Evolutionary conservation across 2,797 vertebrate species (phyloP).

Genomic region (Caiman crocodilus): DNA sequence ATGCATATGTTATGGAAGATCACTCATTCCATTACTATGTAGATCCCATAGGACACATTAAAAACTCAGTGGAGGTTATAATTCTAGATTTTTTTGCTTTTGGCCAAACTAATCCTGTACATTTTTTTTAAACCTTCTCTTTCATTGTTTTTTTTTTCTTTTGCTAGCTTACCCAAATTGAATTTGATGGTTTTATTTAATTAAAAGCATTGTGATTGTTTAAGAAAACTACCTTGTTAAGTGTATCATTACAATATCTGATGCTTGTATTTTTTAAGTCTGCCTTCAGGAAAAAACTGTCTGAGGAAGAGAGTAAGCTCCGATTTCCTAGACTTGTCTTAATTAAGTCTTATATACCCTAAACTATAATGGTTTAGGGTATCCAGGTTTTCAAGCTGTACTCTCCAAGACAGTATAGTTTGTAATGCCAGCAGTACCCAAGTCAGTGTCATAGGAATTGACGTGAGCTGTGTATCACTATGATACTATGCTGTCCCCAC

Average conservation of each 20-base stretch:
- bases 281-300: not conserved
- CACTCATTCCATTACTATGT: not conserved
- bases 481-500: conserved; percentile 51
- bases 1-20: not conserved
- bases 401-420: not conserved
- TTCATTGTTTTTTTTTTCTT: not conserved
- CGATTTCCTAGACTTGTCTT: conserved; percentile 17
- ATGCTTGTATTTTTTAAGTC: not conserved
- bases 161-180: not conserved
- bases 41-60: not conserved
- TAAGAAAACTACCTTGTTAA: not conserved
- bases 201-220: fast-evolving
- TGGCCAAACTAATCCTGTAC: not conserved
- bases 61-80: not conserved
- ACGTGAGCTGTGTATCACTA: conserved; percentile 43
- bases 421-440: not conserved
- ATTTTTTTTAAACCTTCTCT: not conserved
- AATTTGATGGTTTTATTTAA: not conserved
- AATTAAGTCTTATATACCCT: conserved; percentile 16
- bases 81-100: not conserved
- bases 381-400: not conserved
- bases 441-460: conserved; percentile 37
- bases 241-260: not conserved
- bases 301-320: not conserved
- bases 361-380: not conserved